phyloP scores from a whole-genome alignment of 1,140 invertebrate genomes.

The Hyphantria cunea region DNA sequence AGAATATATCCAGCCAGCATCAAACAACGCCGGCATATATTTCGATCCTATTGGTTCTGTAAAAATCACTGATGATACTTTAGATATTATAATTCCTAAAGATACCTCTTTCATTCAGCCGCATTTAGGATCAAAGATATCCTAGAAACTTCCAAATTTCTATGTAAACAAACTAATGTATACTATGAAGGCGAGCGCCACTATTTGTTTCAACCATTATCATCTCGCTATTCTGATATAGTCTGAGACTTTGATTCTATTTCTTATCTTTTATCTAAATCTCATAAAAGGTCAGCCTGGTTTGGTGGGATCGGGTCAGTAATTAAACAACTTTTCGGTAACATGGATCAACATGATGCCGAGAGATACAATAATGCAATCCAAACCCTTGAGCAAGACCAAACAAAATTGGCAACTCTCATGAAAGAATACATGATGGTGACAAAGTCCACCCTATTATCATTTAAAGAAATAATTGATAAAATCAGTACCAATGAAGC shows the following conservation, averaged over 20 bases:
- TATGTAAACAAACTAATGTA: too few species aligned
- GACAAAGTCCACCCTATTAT: too few species aligned
- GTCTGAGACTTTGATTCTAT: conserved; percentile 27
- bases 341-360: conserved; percentile 39
- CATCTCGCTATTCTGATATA: conserved; percentile 20
- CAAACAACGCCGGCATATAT: neutral
- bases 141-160: too few species aligned
- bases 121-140: conserved; percentile 35
- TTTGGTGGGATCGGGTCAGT: conserved; percentile 28
- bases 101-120: conserved; percentile 38
- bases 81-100: conserved; percentile 38
- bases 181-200: conserved; percentile 15
- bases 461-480: conserved; percentile 12
- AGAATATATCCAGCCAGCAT: neutral
- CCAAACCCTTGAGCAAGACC: too few species aligned
- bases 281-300: too few species aligned
- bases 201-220: conserved; percentile 30
- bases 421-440: too few species aligned
- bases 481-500: conserved; percentile 17
- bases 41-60: neutral
- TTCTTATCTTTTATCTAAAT: too few species aligned
- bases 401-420: too few species aligned
- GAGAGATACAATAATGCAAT: conserved; percentile 36
- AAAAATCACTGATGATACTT: too few species aligned
- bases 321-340: conserved; percentile 37